These are phyloP conservation scores for Colius striatus DNA, from an alignment of 2,113 vertebrate genomes.

Conservation along the genomic window DNA sequence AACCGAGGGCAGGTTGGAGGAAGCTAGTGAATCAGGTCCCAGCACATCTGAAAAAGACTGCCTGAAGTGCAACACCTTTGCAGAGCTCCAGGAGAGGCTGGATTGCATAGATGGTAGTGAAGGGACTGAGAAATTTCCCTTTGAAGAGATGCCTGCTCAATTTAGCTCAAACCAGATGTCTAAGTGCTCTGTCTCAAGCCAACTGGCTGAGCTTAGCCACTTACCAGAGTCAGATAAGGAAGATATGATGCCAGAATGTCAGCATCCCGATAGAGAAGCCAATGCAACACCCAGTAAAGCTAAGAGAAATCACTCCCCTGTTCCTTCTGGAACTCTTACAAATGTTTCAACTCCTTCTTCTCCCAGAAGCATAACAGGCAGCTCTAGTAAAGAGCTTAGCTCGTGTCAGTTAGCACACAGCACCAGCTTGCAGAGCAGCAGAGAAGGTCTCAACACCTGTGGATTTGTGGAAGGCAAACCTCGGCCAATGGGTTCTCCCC, in stretches of 20 bases:
- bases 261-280: conserved; percentile 81
- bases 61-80: conserved; percentile 97
- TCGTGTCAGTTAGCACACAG: conserved; percentile 80
- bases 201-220: conserved; percentile 48
- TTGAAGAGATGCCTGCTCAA: conserved; percentile 85
- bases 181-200: conserved; percentile 60
- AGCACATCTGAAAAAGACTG: conserved; percentile 87
- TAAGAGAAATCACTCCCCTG: conserved; percentile 77
- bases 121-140: conserved; percentile 88
- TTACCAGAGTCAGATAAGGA: conserved; percentile 70
- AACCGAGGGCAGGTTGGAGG: conserved; percentile 77
- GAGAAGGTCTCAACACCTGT: conserved; percentile 84
- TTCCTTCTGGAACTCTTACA: conserved; percentile 33
- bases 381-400: conserved; percentile 75
- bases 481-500: conserved; percentile 90
- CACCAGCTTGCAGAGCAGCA: conserved; percentile 85
- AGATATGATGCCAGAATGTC: conserved; percentile 75
- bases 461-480: conserved; percentile 87
- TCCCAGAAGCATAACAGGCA: conserved; percentile 84
- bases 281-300: conserved; percentile 79
- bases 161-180: conserved; percentile 67
- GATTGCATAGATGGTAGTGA: conserved; percentile 98
- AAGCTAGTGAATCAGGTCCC: conserved; percentile 75
- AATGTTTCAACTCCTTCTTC: conserved; percentile 76
- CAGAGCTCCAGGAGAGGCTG: conserved; percentile 95